Percentiles rank a stretch among this genome's conserved stretches.
These are phyloP conservation scores for Ectemnius continuus DNA, from an alignment of 2,888 invertebrate species.

Conservation along the genomic window DNA sequence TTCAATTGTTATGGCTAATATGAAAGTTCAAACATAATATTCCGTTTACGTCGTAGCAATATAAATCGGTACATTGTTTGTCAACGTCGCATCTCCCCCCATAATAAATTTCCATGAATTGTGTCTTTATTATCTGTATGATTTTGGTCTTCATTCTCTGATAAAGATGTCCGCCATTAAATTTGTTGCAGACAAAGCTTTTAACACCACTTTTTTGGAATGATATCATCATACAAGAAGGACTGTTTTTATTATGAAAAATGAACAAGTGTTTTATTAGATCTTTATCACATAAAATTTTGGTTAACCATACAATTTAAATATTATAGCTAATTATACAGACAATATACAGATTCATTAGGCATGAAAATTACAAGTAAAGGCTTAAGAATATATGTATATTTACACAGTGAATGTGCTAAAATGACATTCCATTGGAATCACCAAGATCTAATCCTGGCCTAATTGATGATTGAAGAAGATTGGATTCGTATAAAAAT, in stretches of 20 bases:
- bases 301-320: slow-evolving; percentile 32
- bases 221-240: no score
- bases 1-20: not conserved
- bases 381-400: slow-evolving; percentile 9
- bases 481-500: slow-evolving; percentile 50
- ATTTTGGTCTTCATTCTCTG: not conserved
- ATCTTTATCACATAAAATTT: slow-evolving; percentile 38
- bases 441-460: slow-evolving; percentile 20
- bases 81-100: no score
- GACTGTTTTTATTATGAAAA: slow-evolving; percentile 30
- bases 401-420: not conserved
- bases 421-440: slow-evolving; percentile 15
- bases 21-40: no score
- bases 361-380: slow-evolving; percentile 25
- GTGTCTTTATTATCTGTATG: no score
- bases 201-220: no score
- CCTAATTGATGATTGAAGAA: slow-evolving; percentile 24
- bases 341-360: slow-evolving; percentile 33
- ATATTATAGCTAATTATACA: slow-evolving; percentile 28
- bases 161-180: not conserved
- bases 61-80: no score
- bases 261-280: slow-evolving; percentile 42
- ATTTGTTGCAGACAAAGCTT: no score
- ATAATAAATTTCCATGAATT: no score
- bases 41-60: no score